These are phyloP conservation scores for Astropecten irregularis DNA, from an alignment of 53 echinoderm and acorn worm genomes.

Conservation along the genomic window DNA sequence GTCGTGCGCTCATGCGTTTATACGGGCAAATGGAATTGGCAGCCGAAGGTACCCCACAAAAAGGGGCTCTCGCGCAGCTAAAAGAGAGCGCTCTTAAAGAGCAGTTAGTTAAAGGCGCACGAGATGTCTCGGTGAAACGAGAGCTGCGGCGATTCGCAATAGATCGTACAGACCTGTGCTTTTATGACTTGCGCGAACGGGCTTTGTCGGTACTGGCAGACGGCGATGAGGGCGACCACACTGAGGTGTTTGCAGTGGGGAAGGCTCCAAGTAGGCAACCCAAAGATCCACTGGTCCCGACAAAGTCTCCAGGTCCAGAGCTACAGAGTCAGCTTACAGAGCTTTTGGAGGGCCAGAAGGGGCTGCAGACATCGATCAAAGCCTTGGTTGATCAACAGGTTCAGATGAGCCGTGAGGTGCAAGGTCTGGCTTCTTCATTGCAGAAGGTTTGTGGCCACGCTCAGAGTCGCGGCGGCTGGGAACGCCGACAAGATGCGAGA, in stretches of 20 bases:
- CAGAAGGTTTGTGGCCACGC: background rate
- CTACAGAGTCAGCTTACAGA: background rate
- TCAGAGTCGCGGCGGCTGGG: too few relatives aligned
- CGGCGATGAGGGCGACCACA: background rate
- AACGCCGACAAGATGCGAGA: too few relatives aligned
- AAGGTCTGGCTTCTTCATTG: background rate
- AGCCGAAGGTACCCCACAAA: background rate
- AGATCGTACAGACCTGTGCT: background rate
- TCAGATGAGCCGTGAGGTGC: background rate
- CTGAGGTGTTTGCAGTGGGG: background rate
- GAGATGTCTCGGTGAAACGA: background rate
- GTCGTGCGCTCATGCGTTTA: background rate
- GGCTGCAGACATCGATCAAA: background rate
- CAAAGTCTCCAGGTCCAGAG: background rate
- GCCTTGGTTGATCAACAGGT: conserved; percentile 12
- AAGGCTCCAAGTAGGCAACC: background rate
- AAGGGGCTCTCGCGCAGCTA: background rate
- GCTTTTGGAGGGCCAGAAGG: background rate
- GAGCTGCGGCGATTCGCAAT: background rate
- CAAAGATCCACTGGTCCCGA: background rate
- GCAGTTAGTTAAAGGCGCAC: background rate
- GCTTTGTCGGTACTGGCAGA: background rate
- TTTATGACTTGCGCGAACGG: conserved; percentile 5
- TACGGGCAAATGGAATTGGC: background rate
- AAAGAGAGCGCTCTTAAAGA: conserved; percentile 1